Evolutionary conservation across 1,140 invertebrate species (phyloP), one percentile per base, ranked within the genome.

Genomic region (Portunus trituberculatus): DNA sequence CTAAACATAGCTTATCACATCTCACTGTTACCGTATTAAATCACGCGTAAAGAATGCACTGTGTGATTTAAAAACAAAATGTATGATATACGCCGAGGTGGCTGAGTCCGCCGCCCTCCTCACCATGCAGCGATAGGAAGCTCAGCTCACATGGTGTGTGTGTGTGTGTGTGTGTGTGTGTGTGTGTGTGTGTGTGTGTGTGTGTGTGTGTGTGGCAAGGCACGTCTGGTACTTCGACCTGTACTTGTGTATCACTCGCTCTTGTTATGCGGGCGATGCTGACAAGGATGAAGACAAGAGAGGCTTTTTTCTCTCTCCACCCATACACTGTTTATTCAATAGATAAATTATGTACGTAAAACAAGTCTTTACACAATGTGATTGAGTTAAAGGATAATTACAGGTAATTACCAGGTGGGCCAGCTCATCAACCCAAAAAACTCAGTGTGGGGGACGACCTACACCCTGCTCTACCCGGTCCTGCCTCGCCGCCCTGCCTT

Each of bases 311-410:
- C 67, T n/a, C 67, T 59, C 67, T 76, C 4, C 67, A 59, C 67
- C 67, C 67, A 76, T n/a, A 76, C 67, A n/a, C 20, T 76, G 67
- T 76, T 76, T 76, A 76, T 76, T 76, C 20, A 76, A 76, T n/a
- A n/a, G 67, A 76, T 76, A 76, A 76, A n/a, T n/a, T 20, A n/a
- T 76, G 67, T 20, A n/a, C n/a, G 67, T 76, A n/a, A 76, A 76
- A n/a, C 67, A 76, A n/a, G 67, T 76, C 67, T 76, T 76, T 76
- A 25, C 20, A n/a, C 25, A n/a, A 76, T 7, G 67, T 76, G 67
- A 76, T n/a, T 76, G 67, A 76, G 67, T 76, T n/a, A 76, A 76
- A 76, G 67, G 67, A 59, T n/a, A 76, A 76, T 76, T 76, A 76
- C 67, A 25, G 67, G 25, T 76, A 76, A 76, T 76, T 76, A 76